Base-by-base conservation (phyloP, 2,888 invertebrate genomes). In the Mellilla xanthometata region DNA sequence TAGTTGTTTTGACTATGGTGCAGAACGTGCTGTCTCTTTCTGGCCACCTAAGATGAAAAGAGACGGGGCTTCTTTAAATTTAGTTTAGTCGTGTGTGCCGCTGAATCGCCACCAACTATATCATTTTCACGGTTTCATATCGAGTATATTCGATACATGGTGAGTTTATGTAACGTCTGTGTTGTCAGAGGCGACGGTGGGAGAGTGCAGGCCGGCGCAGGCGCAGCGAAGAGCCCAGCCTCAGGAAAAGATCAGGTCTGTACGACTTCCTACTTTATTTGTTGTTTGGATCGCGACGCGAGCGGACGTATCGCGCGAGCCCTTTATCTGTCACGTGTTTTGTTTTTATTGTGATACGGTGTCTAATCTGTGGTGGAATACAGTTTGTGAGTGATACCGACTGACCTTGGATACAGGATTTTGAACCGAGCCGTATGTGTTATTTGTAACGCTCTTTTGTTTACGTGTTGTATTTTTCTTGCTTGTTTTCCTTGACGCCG, bases 221-320 rank as follows among this genome's bases (percentile, higher is more conserved):
- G 73, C 82, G 76, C 72, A 76, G 60, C 72, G 63, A 49, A 73
- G 70, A 61, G 44, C 71, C 58, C 76, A 75, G 72, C 75, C 81
- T 73, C 81, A 79, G 76, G 85, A 83, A 80, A 85, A 85, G 82
- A 85, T 81, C 83, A 85, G 86, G 76, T 76, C 54, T 47, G 68
- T 72, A 68, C 58, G 66, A 68, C 68, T 78, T 76, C 78, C 76
- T 81, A 71, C 67, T 62, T 68, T 84, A 87, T 78, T 85, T 77
- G 77, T 72, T 66, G 60, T 65, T 60, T 56, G 58, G 54, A 52
- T 70, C 60, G 49, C 62, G 67, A 38, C 47, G 62, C 62, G 72
- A 35, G 56, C 73, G 68, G 73, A 72, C 82, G 81, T 68, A 53
- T 49, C 44, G 49, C 44, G 49, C 26, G 39, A 44, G 12, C 38